These are phyloP conservation scores for Leistus spinibarbis DNA, from an alignment of 2,888 invertebrate species.

Conservation along the genomic window DNA sequence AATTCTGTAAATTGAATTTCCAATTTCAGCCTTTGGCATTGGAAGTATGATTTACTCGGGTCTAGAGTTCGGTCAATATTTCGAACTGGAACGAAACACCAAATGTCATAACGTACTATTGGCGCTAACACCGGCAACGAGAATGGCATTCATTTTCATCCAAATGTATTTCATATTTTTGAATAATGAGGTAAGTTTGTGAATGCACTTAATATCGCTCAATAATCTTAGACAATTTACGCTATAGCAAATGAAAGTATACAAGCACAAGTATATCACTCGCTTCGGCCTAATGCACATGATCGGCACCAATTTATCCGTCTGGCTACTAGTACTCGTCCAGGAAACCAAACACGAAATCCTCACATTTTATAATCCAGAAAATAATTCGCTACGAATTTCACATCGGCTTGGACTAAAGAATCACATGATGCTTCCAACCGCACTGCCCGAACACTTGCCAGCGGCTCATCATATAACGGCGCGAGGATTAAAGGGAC, in stretches of 20 bases:
- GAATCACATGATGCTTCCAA: constrained; percentile 50
- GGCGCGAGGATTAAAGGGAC: constrained; percentile 80
- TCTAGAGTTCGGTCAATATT: constrained; percentile 92
- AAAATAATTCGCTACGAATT: constrained; percentile 80
- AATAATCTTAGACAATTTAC: not conserved
- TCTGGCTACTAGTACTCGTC: constrained; percentile 93
- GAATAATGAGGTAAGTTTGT: constrained; percentile 81
- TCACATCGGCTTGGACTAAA: constrained; percentile 75
- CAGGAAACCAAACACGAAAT: constrained; percentile 97
- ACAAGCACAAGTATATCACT: constrained; percentile 85
- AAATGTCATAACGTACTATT: constrained; percentile 91
- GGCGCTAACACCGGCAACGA: constrained; percentile 87
- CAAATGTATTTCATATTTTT: constrained; percentile 99
- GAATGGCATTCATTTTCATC: constrained; percentile 95
- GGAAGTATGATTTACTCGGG: constrained; percentile 98
- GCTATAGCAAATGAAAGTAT: constrained; percentile 83
- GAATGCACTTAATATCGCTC: not conserved
- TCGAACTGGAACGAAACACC: constrained; percentile 87
- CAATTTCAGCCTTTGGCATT: constrained; percentile 89
- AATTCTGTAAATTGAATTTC: too few relatives aligned
- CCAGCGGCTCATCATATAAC: constrained; percentile 67
- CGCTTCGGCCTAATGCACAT: constrained; percentile 98
- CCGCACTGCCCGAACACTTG: constrained; percentile 51
- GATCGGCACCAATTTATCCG: constrained; percentile 96
- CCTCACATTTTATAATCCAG: constrained; percentile 86